phyloP scores from a whole-genome alignment of 1,140 invertebrate species.

The Coptotermes formosanus region DNA sequence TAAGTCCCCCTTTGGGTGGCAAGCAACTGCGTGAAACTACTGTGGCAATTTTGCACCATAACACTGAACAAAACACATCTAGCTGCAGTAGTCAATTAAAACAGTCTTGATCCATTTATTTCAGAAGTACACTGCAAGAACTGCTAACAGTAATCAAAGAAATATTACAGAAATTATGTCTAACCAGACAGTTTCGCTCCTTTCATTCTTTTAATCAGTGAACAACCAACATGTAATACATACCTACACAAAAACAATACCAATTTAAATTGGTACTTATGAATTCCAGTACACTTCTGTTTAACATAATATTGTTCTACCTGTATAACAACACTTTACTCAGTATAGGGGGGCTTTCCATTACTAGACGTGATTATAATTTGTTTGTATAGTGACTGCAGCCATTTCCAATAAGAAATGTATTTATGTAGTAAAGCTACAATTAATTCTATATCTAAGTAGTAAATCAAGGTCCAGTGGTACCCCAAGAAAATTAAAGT shows the following conservation, averaged over 20 bases:
- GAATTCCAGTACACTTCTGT: neutral
- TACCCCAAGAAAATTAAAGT: neutral
- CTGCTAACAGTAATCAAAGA: neutral
- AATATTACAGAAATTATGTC: neutral
- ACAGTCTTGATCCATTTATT: neutral
- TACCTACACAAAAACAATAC: neutral
- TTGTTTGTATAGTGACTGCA: too few relatives aligned
- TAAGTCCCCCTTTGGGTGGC: neutral
- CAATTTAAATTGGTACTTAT: neutral
- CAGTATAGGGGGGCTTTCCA: too few relatives aligned
- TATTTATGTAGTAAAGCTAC: neutral
- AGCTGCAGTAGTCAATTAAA: neutral
- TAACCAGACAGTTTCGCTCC: neutral
- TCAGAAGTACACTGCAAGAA: neutral
- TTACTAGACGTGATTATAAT: too few relatives aligned
- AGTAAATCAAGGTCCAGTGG: conserved; percentile 12
- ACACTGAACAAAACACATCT: neutral
- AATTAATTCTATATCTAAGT: neutral
- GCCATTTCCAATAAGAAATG: neutral
- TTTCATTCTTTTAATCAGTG: neutral
- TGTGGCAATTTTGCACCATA: neutral
- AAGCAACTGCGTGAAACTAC: neutral
- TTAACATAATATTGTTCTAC: neutral
- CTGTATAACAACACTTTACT: too few relatives aligned
- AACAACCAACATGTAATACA: neutral